phyloP scores from a whole-genome alignment of 2,888 invertebrate species.

The Isotomurus palustris region DNA sequence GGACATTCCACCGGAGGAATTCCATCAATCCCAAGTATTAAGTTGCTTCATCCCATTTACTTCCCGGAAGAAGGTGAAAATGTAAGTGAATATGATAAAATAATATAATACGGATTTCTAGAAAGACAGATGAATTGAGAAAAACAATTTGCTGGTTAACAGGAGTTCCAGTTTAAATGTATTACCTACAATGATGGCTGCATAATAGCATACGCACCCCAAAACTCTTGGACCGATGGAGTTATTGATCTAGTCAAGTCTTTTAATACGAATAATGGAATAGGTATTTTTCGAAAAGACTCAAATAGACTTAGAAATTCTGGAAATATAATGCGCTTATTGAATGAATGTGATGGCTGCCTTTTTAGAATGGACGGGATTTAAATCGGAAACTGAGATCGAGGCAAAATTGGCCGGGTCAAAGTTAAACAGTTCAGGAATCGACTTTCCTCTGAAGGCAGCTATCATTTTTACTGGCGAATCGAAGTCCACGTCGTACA shows the following conservation, averaged over 20 bases:
- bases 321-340: too few species aligned
- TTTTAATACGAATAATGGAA: too few species aligned
- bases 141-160: too few species aligned
- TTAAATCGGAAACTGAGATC: slow-evolving; percentile 38
- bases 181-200: too few species aligned
- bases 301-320: too few species aligned
- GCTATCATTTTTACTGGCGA: slow-evolving; percentile 42
- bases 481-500: slow-evolving; percentile 31
- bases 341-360: too few species aligned
- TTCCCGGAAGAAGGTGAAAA: slow-evolving; percentile 14
- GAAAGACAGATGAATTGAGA: not conserved
- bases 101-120: not conserved
- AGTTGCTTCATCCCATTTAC: not conserved
- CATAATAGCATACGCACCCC: slow-evolving; percentile 36
- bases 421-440: slow-evolving; percentile 20
- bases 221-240: slow-evolving; percentile 10
- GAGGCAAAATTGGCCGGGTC: too few species aligned
- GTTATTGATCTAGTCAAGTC: slow-evolving; percentile 6
- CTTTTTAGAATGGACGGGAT: slow-evolving; percentile 35
- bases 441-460: slow-evolving; percentile 18
- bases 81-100: slow-evolving; percentile 10
- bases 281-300: too few species aligned
- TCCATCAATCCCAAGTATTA: too few species aligned
- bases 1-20: too few species aligned
- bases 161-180: too few species aligned